Base-by-base conservation (phyloP, 2,797 vertebrate species). In the Amblyraja radiata region DNA sequence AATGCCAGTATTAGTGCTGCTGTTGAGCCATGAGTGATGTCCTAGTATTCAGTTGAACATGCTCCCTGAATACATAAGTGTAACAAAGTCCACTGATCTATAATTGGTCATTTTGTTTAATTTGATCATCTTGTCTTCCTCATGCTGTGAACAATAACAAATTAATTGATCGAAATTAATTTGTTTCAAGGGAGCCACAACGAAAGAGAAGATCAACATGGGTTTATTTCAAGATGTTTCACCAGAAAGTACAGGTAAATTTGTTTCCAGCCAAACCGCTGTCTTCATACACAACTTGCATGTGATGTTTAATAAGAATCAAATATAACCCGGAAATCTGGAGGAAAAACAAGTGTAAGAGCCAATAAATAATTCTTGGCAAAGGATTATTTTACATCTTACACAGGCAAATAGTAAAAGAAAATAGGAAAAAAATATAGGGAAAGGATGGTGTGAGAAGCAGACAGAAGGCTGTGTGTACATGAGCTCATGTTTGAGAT, bases 191-290 rank as follows among this genome's bases (percentile, higher is more conserved):
- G 96, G 93, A 96, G 94, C 39, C 97, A 97, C 8, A 94, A 96
- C 28, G 97, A 97, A 94, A 95, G 95, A 94, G 95, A 94, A 80
- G 97, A 97, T 73, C 95, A 96, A 93, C 95, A 96, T 0, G 97
- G 97, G 93, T 96, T 95, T 94, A 95, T 96, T 80, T 94, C 96
- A 92, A 96, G 97, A 95, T 95, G 95, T 95, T 97, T 97, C 84
- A 95, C 95, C n/a, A 95, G 97, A 94, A 97, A 96, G 94, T 97
- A 97, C 96, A 97, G 96, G 97, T 97, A 95, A n/a, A 96, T 94
- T 86, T 86, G 13, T 65, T 28, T 28, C 63, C 5, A 16, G 16
- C 61, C 58, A 65, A 86, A 32, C 14, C 6, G 28, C 16, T n/a
- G 25, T 28, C 54, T 84, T 61, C 21, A 1, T 10, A 54, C 10